Conservation (phyloP, 1,140 invertebrate genomes). For the Drosophila virilis region DNA sequence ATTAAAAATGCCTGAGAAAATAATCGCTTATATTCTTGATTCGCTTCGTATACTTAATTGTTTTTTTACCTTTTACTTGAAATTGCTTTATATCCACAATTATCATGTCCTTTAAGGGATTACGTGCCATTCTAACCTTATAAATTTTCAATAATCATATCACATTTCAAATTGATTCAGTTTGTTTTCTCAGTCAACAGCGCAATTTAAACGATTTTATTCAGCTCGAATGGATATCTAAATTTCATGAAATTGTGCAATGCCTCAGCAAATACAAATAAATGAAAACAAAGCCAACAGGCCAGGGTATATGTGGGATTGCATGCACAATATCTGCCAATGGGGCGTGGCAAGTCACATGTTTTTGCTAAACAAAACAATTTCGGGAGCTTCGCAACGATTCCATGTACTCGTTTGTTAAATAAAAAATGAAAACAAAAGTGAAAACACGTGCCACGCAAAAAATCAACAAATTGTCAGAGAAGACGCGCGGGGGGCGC, state of each 20-base stretch:
- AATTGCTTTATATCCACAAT: too few relatives aligned
- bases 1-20: too few relatives aligned
- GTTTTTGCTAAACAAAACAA: constrained; percentile 34
- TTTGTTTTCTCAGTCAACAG: neutral
- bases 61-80: too few relatives aligned
- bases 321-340: constrained; percentile 15
- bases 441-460: constrained; percentile 27
- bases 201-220: constrained; percentile 23
- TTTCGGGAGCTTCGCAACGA: neutral
- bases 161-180: neutral
- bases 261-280: constrained; percentile 8
- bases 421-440: constrained; percentile 24
- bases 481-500: neutral
- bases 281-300: constrained; percentile 7
- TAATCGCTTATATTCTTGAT: too few relatives aligned
- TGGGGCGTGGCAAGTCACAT: neutral
- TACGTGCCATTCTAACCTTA: too few relatives aligned
- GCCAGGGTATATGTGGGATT: constrained; percentile 3
- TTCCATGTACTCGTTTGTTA: constrained; percentile 7
- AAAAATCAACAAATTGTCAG: constrained; percentile 36
- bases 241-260: constrained; percentile 19
- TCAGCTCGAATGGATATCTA: constrained; percentile 19
- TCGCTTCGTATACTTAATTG: too few relatives aligned
- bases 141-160: neutral
- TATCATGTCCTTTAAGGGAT: too few relatives aligned